These are phyloP conservation scores for Astreopora myriophthalma DNA, from an alignment of 64 coral and sea anemone species.

Conservation along the genomic window DNA sequence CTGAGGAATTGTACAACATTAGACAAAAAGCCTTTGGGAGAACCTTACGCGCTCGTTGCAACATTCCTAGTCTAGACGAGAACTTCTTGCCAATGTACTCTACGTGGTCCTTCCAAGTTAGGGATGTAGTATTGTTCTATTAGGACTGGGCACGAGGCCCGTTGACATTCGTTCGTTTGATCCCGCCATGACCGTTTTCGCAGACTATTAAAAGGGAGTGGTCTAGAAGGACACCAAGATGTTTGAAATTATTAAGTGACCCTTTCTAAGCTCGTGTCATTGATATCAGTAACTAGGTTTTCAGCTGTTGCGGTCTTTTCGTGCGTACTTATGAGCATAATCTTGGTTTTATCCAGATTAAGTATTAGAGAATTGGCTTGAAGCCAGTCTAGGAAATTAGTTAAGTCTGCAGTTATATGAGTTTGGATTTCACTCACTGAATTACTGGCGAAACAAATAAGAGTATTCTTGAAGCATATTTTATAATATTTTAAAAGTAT, in stretches of 20 bases:
- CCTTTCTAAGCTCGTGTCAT: too few relatives aligned
- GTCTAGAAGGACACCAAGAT: too few relatives aligned
- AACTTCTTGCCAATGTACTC: background rate
- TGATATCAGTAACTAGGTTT: too few relatives aligned
- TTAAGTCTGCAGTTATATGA: constrained; percentile 23
- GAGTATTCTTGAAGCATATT: too few relatives aligned
- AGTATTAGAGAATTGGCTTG: constrained; percentile 12
- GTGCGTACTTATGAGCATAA: background rate
- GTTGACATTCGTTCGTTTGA: too few relatives aligned
- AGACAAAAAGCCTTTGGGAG: background rate
- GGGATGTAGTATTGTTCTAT: too few relatives aligned
- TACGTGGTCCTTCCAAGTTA: too few relatives aligned
- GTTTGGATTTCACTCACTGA: constrained; percentile 39
- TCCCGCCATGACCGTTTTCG: too few relatives aligned
- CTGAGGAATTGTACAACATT: constrained; percentile 17
- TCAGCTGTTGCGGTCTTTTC: background rate
- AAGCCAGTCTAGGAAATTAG: background rate
- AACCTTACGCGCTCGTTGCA: constrained; percentile 16
- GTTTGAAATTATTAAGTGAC: too few relatives aligned
- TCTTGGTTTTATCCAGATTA: constrained; percentile 6
- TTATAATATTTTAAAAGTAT: too few relatives aligned
- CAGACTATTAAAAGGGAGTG: too few relatives aligned
- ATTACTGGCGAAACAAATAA: constrained; percentile 22
- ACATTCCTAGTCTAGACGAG: background rate
- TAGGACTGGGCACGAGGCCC: too few relatives aligned